Conservation (phyloP, 2,888 invertebrate species). For the Eutolmus rufibarbis region DNA sequence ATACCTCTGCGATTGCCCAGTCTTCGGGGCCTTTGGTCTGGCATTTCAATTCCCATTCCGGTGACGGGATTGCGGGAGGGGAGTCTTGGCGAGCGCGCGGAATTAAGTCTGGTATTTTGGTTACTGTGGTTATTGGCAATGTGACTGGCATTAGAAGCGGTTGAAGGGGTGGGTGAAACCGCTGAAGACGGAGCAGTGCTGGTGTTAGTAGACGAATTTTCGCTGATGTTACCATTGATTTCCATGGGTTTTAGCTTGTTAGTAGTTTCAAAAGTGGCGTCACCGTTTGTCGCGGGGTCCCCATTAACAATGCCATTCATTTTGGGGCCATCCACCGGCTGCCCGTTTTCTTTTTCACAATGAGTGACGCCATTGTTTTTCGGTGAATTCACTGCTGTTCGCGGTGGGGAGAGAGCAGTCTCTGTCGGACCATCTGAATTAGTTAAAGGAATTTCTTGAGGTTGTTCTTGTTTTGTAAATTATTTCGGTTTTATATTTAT, state of each 20-base stretch:
- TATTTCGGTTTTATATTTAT: neutral
- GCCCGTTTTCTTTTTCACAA: neutral
- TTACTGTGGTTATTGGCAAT: neutral
- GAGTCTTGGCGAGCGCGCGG: slow-evolving; percentile 16
- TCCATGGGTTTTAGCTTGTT: slow-evolving; percentile 35
- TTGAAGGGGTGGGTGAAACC: neutral
- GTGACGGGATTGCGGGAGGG: slow-evolving; percentile 56
- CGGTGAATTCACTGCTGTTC: slow-evolving; percentile 16
- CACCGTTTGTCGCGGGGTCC: neutral
- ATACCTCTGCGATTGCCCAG: slow-evolving; percentile 51
- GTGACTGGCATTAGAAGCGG: neutral
- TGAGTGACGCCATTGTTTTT: neutral
- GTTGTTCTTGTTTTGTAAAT: neutral
- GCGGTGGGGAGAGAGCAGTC: neutral
- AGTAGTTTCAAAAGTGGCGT: slow-evolving; percentile 2
- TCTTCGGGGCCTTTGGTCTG: slow-evolving; percentile 52
- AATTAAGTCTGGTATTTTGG: neutral
- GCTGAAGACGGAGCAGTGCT: slow-evolving; percentile 9
- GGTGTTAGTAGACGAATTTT: neutral
- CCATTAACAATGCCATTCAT: slow-evolving; percentile 17
- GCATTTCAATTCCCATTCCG: slow-evolving; percentile 53
- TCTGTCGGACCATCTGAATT: slow-evolving; percentile 11
- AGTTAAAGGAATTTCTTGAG: slow-evolving; percentile 18
- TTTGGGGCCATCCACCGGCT: neutral
- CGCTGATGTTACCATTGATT: slow-evolving; percentile 35